These are phyloP conservation scores for Grus americana DNA, from an alignment of 2,113 vertebrate genomes.

Conservation along the genomic window DNA sequence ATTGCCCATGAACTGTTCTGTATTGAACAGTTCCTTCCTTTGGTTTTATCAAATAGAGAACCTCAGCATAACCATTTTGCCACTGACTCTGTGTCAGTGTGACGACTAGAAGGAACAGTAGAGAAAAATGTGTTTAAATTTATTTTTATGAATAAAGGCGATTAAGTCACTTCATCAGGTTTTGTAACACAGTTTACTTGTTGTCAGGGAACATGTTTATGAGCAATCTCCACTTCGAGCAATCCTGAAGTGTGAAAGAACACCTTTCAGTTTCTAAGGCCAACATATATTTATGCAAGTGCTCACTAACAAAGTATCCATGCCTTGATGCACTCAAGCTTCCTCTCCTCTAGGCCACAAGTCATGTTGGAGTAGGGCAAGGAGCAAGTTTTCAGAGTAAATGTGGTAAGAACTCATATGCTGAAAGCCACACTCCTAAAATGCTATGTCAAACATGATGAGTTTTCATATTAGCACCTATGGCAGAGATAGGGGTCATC, in stretches of 20 bases:
- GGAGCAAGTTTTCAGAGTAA: background rate
- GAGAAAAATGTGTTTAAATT: background rate
- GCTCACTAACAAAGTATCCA: background rate
- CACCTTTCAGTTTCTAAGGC: background rate
- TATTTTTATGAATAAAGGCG: background rate
- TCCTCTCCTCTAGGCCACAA: background rate
- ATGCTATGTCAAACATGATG: background rate
- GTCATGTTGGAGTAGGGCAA: background rate
- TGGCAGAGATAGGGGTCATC: background rate
- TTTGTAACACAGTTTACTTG: background rate
- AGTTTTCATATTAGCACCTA: background rate
- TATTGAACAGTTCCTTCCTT: background rate
- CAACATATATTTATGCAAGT: accelerated
- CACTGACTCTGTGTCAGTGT: background rate
- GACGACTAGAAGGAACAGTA: background rate
- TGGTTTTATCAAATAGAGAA: background rate
- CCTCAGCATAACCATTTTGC: background rate
- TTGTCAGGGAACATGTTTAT: background rate
- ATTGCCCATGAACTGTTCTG: background rate
- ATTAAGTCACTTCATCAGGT: background rate
- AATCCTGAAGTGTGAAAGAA: background rate
- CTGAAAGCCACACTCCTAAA: background rate
- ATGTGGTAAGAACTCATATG: background rate
- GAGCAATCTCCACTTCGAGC: background rate
- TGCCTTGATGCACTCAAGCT: accelerated